Percentiles rank a stretch among this genome's conserved stretches.
Conservation (phyloP, 1,140 invertebrate genomes). For the Laupala kohalensis region DNA sequence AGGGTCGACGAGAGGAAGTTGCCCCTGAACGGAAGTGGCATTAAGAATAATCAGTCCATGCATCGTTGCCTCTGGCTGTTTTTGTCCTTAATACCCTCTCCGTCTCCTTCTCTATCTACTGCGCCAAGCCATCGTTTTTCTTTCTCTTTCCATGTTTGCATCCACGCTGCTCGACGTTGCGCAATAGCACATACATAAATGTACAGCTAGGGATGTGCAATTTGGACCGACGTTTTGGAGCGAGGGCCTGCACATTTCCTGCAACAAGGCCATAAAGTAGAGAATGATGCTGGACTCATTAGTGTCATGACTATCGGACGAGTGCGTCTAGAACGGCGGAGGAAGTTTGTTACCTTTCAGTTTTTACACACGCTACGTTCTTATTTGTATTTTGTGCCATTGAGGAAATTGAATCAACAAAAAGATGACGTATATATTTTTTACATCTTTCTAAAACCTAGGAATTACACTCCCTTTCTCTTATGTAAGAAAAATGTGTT, state of each 20-base stretch:
- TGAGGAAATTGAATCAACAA: no score
- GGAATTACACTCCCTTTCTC: no score
- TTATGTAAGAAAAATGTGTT: no score
- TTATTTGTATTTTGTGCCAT: no score
- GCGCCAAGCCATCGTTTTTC: neutral
- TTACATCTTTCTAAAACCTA: no score
- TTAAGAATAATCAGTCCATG: neutral
- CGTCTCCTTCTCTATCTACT: neutral
- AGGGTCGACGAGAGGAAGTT: neutral
- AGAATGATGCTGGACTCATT: neutral
- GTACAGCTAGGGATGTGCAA: neutral
- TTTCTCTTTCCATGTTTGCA: neutral
- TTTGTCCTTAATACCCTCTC: neutral
- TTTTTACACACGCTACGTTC: no score
- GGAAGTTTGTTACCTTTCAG: no score
- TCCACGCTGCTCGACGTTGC: neutral
- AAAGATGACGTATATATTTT: no score
- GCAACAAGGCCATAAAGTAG: neutral
- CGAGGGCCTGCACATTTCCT: neutral
- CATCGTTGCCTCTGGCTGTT: neutral
- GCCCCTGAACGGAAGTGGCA: neutral
- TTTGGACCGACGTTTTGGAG: neutral
- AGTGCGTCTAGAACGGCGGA: no score
- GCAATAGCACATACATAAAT: neutral
- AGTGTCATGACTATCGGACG: no score